Percentiles rank a stretch among this genome's conserved stretches.
phyloP scores from a whole-genome alignment of 35 echinoderm and acorn worm species.

The Chiridota heheva region DNA sequence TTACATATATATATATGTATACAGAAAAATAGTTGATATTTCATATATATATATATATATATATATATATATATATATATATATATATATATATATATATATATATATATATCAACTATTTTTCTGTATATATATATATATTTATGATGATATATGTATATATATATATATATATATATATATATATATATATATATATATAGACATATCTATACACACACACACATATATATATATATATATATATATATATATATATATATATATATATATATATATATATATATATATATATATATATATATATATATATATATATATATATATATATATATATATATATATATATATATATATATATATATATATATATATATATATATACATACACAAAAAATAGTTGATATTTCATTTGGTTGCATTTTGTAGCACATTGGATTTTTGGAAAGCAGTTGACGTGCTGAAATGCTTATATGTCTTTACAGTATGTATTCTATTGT shows the following conservation, averaged over 20 bases:
- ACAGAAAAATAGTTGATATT: too few relatives aligned
- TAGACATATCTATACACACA: constrained; percentile 16
- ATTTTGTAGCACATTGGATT: too few relatives aligned
- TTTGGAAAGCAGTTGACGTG: too few relatives aligned
- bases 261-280: constrained; percentile 44
- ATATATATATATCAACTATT: too few relatives aligned
- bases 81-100: too few relatives aligned
- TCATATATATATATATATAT: too few relatives aligned
- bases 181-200: constrained; percentile 17
- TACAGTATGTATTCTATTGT: too few relatives aligned
- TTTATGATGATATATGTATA: not conserved
- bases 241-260: constrained; percentile 48
- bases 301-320: constrained; percentile 45
- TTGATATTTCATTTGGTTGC: too few relatives aligned
- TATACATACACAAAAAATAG: constrained; percentile 32
- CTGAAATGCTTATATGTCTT: too few relatives aligned
- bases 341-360: constrained; percentile 47
- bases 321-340: constrained; percentile 46
- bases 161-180: not conserved
- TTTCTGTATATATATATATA: not conserved
- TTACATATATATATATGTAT: too few relatives aligned
- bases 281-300: constrained; percentile 35
- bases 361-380: constrained; percentile 48
- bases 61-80: too few relatives aligned
- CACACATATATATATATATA: constrained; percentile 42